Evolutionary conservation across 2,888 invertebrate species (phyloP).

Genomic region (Hypercompe scribonia): DNA sequence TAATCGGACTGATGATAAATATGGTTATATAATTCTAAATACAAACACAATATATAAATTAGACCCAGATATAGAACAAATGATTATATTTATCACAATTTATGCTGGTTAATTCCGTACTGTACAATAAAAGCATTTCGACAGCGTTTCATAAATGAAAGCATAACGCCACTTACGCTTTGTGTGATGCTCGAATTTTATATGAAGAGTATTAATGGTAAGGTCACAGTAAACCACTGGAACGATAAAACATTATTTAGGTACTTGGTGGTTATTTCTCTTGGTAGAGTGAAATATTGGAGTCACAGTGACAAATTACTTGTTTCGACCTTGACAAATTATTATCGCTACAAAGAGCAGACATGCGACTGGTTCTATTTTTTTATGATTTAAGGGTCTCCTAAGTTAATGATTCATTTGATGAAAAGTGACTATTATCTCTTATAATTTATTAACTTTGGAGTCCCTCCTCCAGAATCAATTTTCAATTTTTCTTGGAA

Average conservation of each 20-base stretch:
- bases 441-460: too few species aligned
- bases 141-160: not conserved
- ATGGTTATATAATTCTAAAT: too few species aligned
- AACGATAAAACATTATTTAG: slow-evolving; percentile 3
- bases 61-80: too few species aligned
- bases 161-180: not conserved
- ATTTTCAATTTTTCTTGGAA: too few species aligned
- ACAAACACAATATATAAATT: too few species aligned
- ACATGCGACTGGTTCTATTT: not conserved
- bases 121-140: not conserved
- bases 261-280: not conserved
- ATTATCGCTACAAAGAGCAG: not conserved
- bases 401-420: not conserved
- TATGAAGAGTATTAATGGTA: not conserved
- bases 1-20: too few species aligned
- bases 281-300: not conserved
- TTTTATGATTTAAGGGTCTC: too few species aligned
- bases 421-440: not conserved
- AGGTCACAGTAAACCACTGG: not conserved
- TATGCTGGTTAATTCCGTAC: not conserved
- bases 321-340: not conserved
- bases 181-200: not conserved
- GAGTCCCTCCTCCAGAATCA: too few species aligned
- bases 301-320: not conserved
- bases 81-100: too few species aligned